Evolutionary conservation across 2,888 invertebrate species (phyloP).

Genomic region (Junonia oenone): DNA sequence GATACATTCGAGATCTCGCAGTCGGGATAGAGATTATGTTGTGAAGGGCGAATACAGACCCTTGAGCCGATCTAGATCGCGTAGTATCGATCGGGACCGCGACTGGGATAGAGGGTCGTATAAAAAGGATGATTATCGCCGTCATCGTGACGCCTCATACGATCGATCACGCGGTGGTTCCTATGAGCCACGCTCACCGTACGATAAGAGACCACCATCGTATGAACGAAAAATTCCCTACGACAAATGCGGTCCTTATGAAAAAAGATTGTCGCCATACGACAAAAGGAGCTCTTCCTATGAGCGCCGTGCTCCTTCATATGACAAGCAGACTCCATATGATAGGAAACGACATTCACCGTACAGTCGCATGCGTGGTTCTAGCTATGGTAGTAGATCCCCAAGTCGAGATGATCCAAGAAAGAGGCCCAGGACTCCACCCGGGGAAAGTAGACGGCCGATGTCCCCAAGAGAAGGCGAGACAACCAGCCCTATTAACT

Average conservation of each 20-base stretch:
- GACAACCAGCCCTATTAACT: slow-evolving; percentile 61
- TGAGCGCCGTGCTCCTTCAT: slow-evolving; percentile 69
- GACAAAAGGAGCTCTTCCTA: slow-evolving; percentile 66
- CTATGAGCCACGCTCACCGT: slow-evolving; percentile 67
- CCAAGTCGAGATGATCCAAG: slow-evolving; percentile 80
- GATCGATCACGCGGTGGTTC: slow-evolving; percentile 69
- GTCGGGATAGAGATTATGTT: slow-evolving; percentile 82
- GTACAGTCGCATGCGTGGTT: slow-evolving; percentile 60
- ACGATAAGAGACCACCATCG: slow-evolving; percentile 67
- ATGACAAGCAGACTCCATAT: slow-evolving; percentile 64
- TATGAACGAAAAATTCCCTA: slow-evolving; percentile 68
- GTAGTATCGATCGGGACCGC: slow-evolving; percentile 69
- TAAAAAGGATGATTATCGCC: slow-evolving; percentile 72
- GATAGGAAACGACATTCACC: slow-evolving; percentile 71
- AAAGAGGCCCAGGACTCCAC: slow-evolving; percentile 84
- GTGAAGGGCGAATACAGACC: slow-evolving; percentile 67
- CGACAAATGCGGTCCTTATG: slow-evolving; percentile 57
- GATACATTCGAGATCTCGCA: slow-evolving; percentile 77
- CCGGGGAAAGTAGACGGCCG: slow-evolving; percentile 82
- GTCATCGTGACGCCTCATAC: slow-evolving; percentile 67
- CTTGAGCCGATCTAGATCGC: slow-evolving; percentile 61
- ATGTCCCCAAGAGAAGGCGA: slow-evolving; percentile 80
- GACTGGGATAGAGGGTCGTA: slow-evolving; percentile 75
- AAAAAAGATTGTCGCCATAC: slow-evolving; percentile 56
- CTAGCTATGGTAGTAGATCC: slow-evolving; percentile 61